Conservation (phyloP, 2,797 vertebrate genomes). For the Petrocephalus schoutedeni region DNA sequence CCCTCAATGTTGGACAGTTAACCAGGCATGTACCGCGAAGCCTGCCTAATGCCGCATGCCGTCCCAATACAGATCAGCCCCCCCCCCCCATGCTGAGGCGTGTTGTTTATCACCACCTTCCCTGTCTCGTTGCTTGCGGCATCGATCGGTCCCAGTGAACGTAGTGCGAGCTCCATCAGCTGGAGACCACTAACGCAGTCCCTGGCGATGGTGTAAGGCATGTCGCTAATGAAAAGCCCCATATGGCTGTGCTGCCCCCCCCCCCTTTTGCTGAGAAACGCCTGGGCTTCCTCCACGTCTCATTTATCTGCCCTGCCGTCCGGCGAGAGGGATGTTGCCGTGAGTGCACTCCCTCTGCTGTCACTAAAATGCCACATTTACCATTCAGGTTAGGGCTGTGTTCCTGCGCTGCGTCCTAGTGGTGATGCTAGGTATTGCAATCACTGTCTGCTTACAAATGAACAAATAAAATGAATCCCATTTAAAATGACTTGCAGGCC, state of each 20-base stretch:
- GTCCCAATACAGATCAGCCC: not conserved
- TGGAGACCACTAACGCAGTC: not conserved
- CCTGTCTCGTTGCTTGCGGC: not conserved
- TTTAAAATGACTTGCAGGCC: not conserved
- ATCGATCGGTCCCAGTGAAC: not conserved
- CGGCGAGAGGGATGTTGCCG: not conserved
- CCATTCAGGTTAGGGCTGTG: not conserved
- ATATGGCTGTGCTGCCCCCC: not conserved
- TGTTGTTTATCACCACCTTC: not conserved
- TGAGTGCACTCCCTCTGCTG: not conserved
- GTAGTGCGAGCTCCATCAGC: not conserved
- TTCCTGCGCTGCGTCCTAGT: not conserved
- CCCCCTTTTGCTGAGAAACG: not conserved
- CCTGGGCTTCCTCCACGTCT: not conserved
- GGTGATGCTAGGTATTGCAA: not conserved
- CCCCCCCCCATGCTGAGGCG: not conserved
- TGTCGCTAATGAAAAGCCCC: conserved; percentile 5
- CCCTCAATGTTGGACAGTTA: not conserved
- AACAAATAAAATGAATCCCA: not conserved
- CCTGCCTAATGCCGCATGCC: not conserved
- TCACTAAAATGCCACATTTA: not conserved
- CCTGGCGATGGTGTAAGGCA: not conserved
- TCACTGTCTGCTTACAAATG: not conserved
- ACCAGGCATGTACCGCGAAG: not conserved
- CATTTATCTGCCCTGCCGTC: not conserved